These are phyloP conservation scores for Notechis scutatus DNA, from an alignment of 2,113 vertebrate genomes.

Conservation along the genomic window DNA sequence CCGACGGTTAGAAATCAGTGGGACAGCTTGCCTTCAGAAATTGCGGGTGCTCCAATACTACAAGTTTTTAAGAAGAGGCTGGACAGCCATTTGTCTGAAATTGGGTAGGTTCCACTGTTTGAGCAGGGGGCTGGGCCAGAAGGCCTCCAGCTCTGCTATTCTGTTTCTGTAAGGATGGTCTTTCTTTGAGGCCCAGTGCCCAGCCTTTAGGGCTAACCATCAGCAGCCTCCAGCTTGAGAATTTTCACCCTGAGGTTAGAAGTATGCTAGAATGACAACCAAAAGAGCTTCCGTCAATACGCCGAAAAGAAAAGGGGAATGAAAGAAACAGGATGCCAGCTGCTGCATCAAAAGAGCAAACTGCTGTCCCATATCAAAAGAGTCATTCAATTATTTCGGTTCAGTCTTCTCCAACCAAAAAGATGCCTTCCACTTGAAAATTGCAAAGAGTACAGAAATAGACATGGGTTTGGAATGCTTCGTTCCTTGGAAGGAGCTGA, in stretches of 20 bases:
- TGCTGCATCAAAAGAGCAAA: neutral
- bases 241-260: neutral
- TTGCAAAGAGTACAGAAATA: neutral
- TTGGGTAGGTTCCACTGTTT: neutral
- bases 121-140: neutral
- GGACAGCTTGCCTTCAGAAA: neutral
- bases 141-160: neutral
- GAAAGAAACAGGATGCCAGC: neutral
- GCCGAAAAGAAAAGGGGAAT: neutral
- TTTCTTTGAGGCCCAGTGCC: neutral
- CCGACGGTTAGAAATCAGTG: neutral
- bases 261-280: fast-evolving
- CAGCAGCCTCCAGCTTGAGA: neutral
- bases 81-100: neutral
- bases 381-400: neutral
- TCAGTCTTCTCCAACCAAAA: neutral
- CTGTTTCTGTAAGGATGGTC: neutral
- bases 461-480: neutral
- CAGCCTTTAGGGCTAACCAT: neutral
- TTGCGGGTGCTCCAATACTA: neutral
- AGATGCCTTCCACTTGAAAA: neutral
- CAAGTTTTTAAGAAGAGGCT: neutral
- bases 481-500: neutral
- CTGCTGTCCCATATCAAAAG: neutral
- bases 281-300: neutral